Evolutionary conservation across 1,140 invertebrate species (phyloP), one percentile per base, ranked within the genome.

Genomic region (Zaprionus vittiger): DNA sequence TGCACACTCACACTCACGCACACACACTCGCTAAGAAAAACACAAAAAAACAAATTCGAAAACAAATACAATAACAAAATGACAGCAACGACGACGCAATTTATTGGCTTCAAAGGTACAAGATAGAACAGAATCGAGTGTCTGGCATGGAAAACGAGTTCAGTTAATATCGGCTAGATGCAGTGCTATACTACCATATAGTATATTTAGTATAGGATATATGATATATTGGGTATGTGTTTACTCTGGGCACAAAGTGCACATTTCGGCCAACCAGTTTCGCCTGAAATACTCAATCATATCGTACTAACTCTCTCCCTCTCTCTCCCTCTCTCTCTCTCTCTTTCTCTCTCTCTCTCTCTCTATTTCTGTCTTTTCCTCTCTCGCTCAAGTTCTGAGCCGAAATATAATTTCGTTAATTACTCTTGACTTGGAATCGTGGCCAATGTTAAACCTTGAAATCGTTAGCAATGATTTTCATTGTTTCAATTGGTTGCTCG

Each of bases 401-500:
- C 73, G 68, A 86, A 52, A 52, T 17, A 47, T 17, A 86, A 72
- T 89, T 79, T 61, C 31, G 61, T 69, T 77, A 80, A 77, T 77
- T 80, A 73, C 49, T 61, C 17, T 47, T 6, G 31, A 37, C 54
- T 65, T 68, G 69, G 24, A 72, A 77, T 73, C 74, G 65, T 83
- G 81, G 83, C 73, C 84, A 87, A 87, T 89, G 84, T 84, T 87
- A 73, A 83, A 74, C 84, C 84, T 87, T 87, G 84, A 81, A 82
- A 71, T 60, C 2, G 57, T 66, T 75, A 52, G 54, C 28, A 7
- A 37, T 47, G 20, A 60, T 78, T 76, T 86, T 20, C 62, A 87
- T 86, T 86, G 80, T 86, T 83, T 68, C 73, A 77, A 76, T 79
- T 71, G 78, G 52, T 20, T 68, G 73, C 59, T 72, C 20, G 71